Percentiles rank a stretch among this genome's conserved stretches.
Conservation (phyloP, 2,113 vertebrate species). For the Triplophysa siluroides region DNA sequence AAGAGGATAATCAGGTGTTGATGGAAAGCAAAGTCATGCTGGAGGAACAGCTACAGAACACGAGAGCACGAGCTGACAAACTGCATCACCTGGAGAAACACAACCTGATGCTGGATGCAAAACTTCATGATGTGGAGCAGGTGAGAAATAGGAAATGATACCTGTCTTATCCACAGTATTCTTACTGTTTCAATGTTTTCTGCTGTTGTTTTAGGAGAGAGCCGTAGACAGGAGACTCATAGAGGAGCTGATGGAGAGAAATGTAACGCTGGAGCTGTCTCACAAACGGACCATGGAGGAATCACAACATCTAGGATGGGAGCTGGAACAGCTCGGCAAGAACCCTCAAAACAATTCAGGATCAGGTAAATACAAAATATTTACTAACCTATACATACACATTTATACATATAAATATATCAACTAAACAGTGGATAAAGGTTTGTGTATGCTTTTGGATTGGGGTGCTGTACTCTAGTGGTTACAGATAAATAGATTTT, state of each 20-base stretch:
- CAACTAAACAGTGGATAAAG: too few species aligned
- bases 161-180: neutral
- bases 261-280: slow-evolving; percentile 94
- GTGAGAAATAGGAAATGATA: slow-evolving; percentile 63
- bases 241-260: slow-evolving; percentile 97
- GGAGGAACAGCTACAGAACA: slow-evolving; percentile 91
- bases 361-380: slow-evolving; percentile 26
- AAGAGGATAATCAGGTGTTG: slow-evolving; percentile 97
- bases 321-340: slow-evolving; percentile 92
- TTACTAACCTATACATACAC: too few species aligned
- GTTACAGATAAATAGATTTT: too few species aligned
- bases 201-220: slow-evolving; percentile 77
- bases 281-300: slow-evolving; percentile 99
- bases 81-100: slow-evolving; percentile 96
- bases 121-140: slow-evolving; percentile 95
- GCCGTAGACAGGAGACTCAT: slow-evolving; percentile 94
- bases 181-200: neutral
- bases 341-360: slow-evolving; percentile 84
- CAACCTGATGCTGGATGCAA: slow-evolving; percentile 92
- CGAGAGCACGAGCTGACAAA: slow-evolving; percentile 90
- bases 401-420: too few species aligned
- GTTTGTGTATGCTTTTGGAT: too few species aligned
- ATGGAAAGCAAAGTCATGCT: slow-evolving; percentile 96
- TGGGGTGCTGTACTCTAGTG: too few species aligned
- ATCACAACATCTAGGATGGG: slow-evolving; percentile 96